Base-by-base conservation (phyloP, 2,888 invertebrate species). In the Vannuccia rotundouncinata region DNA sequence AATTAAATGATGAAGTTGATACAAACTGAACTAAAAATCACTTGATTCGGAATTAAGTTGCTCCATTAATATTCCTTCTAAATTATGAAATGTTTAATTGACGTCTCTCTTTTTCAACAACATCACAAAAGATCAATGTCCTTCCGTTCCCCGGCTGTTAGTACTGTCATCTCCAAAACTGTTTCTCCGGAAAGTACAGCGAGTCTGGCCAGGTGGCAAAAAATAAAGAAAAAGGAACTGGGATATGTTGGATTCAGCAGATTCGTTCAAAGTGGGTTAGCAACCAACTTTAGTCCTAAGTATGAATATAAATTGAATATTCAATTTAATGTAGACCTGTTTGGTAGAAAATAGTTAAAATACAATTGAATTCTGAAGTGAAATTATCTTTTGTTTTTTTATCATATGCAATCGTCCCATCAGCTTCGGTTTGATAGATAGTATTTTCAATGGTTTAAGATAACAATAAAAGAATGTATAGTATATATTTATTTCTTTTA, bases 181-280 rank as follows among this genome's bases (percentile, higher is more conserved):
- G 1, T 60, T 1, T 77, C 77, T n/a, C 59, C 31, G 1, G 2
- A 77, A 25, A 31, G 31, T 27, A 45, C 17, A 25, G 28, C 59
- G 10, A n/a, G 31, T 27, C 59, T 77, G 1, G 59, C 17, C 27
- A 77, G 45, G 27, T 77, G 77, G 77, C 31, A 31, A 29, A n/a
- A 31, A 22, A 77, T 10, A 29, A 77, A 77, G 27, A 60, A 22
- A 17, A 77, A 59, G 45, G 77, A 77, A 22, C 29, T 77, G 2
- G 77, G 77, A 5, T 31, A 66, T 22, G 31, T 45, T 45, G 31
- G 59, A 13, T 77, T 77, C 31, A 45, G 59, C 10, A 5, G 45
- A 59, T 77, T 22, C 1, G 31, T 59, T 10, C 31, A 59, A n/a
- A 45, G 77, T 76, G 28, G 1, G 28, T 28, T 17, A 27, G n/a